Evolutionary conservation across 1,140 invertebrate species (phyloP).

Genomic region (Procambarus virginalis): DNA sequence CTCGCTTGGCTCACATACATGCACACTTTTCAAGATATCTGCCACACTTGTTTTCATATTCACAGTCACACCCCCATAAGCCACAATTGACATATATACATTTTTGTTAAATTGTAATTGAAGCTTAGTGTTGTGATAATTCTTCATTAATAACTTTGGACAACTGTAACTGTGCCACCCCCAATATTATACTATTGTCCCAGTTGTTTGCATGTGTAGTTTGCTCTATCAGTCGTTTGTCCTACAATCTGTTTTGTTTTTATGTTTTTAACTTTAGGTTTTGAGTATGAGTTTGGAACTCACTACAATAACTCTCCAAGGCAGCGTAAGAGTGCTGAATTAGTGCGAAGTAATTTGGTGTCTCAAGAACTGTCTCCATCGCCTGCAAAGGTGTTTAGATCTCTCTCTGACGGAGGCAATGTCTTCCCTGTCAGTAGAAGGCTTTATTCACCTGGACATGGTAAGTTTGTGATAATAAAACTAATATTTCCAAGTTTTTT

Average conservation of each 20-base stretch:
- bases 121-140: too few relatives aligned
- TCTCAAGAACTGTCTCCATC: conserved; percentile 49
- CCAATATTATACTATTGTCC: background rate
- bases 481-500: too few relatives aligned
- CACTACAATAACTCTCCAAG: conserved; percentile 57
- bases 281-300: conserved; percentile 63
- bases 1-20: too few relatives aligned
- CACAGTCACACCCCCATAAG: too few relatives aligned
- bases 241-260: conserved; percentile 33
- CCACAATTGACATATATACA: too few relatives aligned
- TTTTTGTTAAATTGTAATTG: too few relatives aligned
- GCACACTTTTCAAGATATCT: too few relatives aligned
- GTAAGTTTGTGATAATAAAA: conserved; percentile 5
- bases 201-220: conserved; percentile 35
- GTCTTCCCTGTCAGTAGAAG: conserved; percentile 60
- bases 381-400: conserved; percentile 63
- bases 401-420: conserved; percentile 58
- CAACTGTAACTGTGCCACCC: background rate
- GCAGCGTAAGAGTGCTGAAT: conserved; percentile 61
- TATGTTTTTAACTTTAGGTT: conserved; percentile 46
- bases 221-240: conserved; percentile 19
- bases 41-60: too few relatives aligned
- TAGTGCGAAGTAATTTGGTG: conserved; percentile 34
- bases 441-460: conserved; percentile 42
- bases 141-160: too few relatives aligned